These are phyloP conservation scores for Tipula helvola DNA, from an alignment of 2,888 invertebrate genomes.

Conservation along the genomic window DNA sequence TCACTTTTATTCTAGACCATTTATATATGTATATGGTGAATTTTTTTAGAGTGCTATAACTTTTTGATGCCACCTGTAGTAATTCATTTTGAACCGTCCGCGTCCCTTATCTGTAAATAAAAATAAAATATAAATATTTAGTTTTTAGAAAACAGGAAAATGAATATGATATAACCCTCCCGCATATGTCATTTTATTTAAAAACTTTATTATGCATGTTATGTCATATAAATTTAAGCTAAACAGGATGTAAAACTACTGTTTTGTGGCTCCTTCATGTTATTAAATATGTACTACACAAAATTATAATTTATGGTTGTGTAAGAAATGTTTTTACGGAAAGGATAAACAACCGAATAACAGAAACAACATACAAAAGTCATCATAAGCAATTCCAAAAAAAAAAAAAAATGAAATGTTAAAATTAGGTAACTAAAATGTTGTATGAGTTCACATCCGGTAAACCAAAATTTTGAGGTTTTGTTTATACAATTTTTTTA, in stretches of 20 bases:
- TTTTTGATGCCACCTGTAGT: neutral
- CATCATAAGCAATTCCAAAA: neutral
- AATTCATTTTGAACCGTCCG: neutral
- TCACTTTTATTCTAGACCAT: conserved; percentile 12
- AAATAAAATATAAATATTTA: neutral
- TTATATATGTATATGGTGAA: neutral
- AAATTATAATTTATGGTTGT: neutral
- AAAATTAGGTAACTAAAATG: neutral
- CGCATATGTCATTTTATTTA: neutral
- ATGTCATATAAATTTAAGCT: neutral
- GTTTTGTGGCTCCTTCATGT: neutral
- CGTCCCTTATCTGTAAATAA: neutral
- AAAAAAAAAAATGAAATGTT: neutral
- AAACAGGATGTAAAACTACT: neutral
- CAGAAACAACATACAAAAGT: neutral
- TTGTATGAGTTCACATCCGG: neutral
- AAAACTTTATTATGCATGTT: neutral
- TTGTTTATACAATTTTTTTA: neutral
- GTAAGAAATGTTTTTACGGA: neutral
- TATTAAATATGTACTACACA: neutral
- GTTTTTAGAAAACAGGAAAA: neutral
- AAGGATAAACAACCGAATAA: neutral
- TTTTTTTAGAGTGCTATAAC: neutral
- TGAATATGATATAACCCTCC: neutral
- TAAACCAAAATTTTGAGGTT: neutral